Evolutionary conservation across 2,888 invertebrate species (phyloP).

Genomic region (Philhelius pedissequus): DNA sequence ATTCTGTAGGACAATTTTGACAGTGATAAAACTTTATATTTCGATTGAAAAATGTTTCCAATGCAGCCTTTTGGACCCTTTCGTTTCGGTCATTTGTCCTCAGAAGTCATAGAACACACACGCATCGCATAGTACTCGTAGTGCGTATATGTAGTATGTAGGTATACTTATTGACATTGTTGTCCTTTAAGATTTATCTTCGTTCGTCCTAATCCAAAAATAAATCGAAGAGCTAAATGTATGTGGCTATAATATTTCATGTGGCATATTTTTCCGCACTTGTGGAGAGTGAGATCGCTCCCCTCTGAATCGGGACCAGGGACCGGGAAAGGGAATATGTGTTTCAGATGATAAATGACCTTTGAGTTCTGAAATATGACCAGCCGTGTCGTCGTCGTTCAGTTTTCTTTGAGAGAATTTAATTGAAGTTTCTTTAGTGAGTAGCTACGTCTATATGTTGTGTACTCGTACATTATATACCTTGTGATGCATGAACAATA

Average conservation of each 20-base stretch:
- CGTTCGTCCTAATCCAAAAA: conserved; percentile 61
- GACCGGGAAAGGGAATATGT: conserved; percentile 34
- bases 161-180: conserved; percentile 64
- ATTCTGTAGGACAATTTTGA: conserved; percentile 42
- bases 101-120: conserved; percentile 15
- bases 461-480: no score
- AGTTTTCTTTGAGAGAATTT: conserved; percentile 56
- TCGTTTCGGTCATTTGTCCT: conserved; percentile 64
- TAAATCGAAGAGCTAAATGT: conserved; percentile 66
- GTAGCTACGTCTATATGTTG: not conserved
- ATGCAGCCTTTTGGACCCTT: conserved; percentile 47
- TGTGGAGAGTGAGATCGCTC: conserved; percentile 32
- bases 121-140: conserved; percentile 22
- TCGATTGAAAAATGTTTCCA: conserved; percentile 55
- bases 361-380: conserved; percentile 60
- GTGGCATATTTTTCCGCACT: conserved; percentile 64
- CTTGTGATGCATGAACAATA: conserved; percentile 54
- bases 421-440: conserved; percentile 52
- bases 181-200: conserved; percentile 66
- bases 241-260: conserved; percentile 67
- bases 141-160: no score
- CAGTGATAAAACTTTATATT: conserved; percentile 60
- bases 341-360: conserved; percentile 67
- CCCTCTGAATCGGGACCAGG: not conserved
- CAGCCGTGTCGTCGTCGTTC: conserved; percentile 26